Evolutionary conservation across 2,113 vertebrate genomes (phyloP), one percentile per base, ranked within the genome.

Genomic region (Regulus satrapa): DNA sequence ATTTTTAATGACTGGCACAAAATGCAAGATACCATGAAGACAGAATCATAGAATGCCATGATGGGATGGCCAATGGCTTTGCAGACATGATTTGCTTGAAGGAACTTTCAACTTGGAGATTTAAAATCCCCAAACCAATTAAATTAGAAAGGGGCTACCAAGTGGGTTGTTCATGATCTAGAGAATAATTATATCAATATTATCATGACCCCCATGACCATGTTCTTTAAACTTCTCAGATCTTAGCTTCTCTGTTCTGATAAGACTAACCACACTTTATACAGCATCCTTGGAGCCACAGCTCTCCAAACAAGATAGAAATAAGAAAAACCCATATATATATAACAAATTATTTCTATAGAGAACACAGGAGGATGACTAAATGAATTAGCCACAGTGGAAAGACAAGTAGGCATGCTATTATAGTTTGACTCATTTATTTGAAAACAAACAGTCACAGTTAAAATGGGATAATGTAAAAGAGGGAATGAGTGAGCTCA

Each of bases 41-140:
- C 11, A 26, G 8, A 32, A 8, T 16, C 36, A 71, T 63, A 79
- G 9, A 73, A 5, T 0, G 1, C 20, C 3, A 2, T 21, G 41
- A 9, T 3, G 43, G 8, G 31, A 59, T 28, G 6, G 20, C 15
- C 41, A 79, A 8, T 2, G 21, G 7, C 31, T 75, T 59, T 29
- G 17, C 16, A 48, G 25, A 41, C 12, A 17, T 19, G 25, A 69
- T 14, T 29, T 48, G 0, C 18, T 69, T 61, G 25, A 43, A 24
- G 5, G 5, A 5, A 21, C 10, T 41, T 87, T 69, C 25, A 49
- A 3, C 19, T 38, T 10, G 6, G 9, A 73, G 16, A 4, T 32
- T 80, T 45, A 66, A 73, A 61, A 41, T 32, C 29, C 19, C 25
- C 1, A 1, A 46, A 10, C 5, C 6, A 52, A 26, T 32, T 61